Base-by-base conservation (phyloP, 2,113 vertebrate species). In the Cynocephalus volans region DNA sequence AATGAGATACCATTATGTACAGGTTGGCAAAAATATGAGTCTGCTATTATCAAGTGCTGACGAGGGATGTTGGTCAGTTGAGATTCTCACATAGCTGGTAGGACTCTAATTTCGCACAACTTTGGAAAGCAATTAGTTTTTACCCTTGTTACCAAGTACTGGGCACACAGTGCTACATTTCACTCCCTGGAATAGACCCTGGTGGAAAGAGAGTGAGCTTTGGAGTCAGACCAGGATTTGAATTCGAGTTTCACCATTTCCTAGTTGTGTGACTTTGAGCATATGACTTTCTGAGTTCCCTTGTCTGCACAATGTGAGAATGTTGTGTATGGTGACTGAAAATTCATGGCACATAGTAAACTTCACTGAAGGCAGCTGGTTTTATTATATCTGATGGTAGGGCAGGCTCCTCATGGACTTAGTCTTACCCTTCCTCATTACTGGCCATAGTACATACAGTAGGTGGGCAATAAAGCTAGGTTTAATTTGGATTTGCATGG, bases 61-160 rank as follows among this genome's bases (percentile, higher is more conserved):
- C 0, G 1, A 73, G 56, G n/a, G 18, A n/a, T n/a, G n/a, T 11
- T 15, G 10, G 9, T 31, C 14, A 7, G 3, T 23, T 4, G 60
- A 36, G 18, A 17, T 45, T 41, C 26, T 54, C 33, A 17, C 3
- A 18, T 8, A 19, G 14, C 19, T 26, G 62, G 33, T 24, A 56
- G 60, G 23, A 24, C 64, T 48, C 14, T 1, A 26, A 45, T 6
- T 13, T 15, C 19, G 31, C 54, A 17, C 19, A 10, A 2, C 28
- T 60, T 54, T 52, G 54, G 77, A 28, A 54, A 69, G 50, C 36
- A 67, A 11, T 67, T 77, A 52, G 19, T 54, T 62, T 52, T 72
- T 54, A 17, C 31, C 28, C 24, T 26, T 36, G 1, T 31, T 28
- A 58, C 67, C 13, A n/a, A 14, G 24, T 28, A 2, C 6, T 6